phyloP scores from a whole-genome alignment of 2,888 invertebrate genomes.

The Mythimna loreyi region DNA sequence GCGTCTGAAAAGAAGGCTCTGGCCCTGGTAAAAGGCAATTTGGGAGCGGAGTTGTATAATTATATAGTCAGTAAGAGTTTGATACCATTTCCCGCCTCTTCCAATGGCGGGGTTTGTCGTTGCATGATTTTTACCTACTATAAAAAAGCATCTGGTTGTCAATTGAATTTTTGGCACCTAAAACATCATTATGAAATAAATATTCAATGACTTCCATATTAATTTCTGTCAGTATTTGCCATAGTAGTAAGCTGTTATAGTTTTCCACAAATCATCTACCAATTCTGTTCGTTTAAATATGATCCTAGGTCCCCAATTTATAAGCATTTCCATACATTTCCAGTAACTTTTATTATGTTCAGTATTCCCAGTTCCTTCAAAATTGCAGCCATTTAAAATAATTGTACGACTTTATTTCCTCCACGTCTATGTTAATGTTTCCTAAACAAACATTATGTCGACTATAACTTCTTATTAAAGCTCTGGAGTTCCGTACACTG shows the following conservation, averaged over 20 bases:
- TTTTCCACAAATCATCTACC: conserved; percentile 2
- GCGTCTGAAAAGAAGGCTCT: too few relatives aligned
- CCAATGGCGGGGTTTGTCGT: too few relatives aligned
- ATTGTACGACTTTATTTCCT: conserved; percentile 62
- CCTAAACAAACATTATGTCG: conserved; percentile 62
- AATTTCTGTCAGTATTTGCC: too few relatives aligned
- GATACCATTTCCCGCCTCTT: too few relatives aligned
- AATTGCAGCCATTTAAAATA: conserved; percentile 60
- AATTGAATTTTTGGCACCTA: background rate
- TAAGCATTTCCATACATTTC: conserved; percentile 43
- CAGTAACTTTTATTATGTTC: conserved; percentile 50
- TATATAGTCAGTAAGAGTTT: too few relatives aligned
- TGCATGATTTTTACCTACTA: too few relatives aligned
- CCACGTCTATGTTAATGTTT: conserved; percentile 62
- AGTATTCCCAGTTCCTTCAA: conserved; percentile 49
- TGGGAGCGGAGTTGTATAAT: too few relatives aligned
- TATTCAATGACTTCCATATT: background rate
- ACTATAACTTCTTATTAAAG: conserved; percentile 64
- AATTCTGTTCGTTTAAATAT: conserved; percentile 14
- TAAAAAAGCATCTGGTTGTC: too few relatives aligned
- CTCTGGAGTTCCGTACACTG: conserved; percentile 45
- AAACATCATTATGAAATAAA: background rate
- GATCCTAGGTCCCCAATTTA: conserved; percentile 18
- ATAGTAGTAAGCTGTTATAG: background rate
- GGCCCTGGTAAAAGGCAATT: too few relatives aligned